Evolutionary conservation across 2,888 invertebrate genomes (phyloP).

Genomic region (Perizoma affinitatum): DNA sequence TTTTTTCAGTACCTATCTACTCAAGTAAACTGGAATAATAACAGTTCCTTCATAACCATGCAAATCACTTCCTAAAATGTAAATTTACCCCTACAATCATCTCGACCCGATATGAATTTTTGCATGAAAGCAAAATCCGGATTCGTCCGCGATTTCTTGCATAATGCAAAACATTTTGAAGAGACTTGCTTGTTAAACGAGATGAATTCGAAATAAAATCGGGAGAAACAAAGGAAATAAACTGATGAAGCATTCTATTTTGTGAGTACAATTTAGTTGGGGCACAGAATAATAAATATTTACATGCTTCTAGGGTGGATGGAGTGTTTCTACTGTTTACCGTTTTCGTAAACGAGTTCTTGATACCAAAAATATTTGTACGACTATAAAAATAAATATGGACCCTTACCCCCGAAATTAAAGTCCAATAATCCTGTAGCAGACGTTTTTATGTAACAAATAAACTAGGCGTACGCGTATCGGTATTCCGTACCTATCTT

Average conservation of each 20-base stretch:
- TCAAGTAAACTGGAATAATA: too few relatives aligned
- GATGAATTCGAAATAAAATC: conserved; percentile 30
- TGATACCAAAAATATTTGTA: conserved; percentile 30
- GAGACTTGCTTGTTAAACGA: conserved; percentile 59
- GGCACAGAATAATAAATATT: conserved; percentile 16
- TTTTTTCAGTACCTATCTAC: too few relatives aligned
- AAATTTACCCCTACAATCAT: conserved; percentile 58
- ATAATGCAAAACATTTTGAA: conserved; percentile 64
- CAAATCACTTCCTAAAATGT: conserved; percentile 37
- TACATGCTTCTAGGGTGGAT: conserved; percentile 1
- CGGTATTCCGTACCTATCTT: conserved; percentile 27
- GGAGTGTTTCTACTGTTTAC: conserved; percentile 55
- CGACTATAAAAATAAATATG: conserved; percentile 28
- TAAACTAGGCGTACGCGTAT: conserved; percentile 34
- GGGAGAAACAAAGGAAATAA: conserved; percentile 66
- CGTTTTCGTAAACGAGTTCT: conserved; percentile 51
- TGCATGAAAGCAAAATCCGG: conserved; percentile 62
- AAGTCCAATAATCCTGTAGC: conserved; percentile 37
- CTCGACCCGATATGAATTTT: conserved; percentile 56
- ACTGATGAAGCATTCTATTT: conserved; percentile 62
- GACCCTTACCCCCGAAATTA: conserved; percentile 29
- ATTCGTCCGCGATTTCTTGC: conserved; percentile 50
- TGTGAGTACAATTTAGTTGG: conserved; percentile 64
- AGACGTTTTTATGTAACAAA: conserved; percentile 35
- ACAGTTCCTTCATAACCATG: conserved; percentile 12